Percentiles rank a stretch among this genome's conserved stretches.
phyloP scores from a whole-genome alignment of 2,797 vertebrate species.

The Gallirallus australis region DNA sequence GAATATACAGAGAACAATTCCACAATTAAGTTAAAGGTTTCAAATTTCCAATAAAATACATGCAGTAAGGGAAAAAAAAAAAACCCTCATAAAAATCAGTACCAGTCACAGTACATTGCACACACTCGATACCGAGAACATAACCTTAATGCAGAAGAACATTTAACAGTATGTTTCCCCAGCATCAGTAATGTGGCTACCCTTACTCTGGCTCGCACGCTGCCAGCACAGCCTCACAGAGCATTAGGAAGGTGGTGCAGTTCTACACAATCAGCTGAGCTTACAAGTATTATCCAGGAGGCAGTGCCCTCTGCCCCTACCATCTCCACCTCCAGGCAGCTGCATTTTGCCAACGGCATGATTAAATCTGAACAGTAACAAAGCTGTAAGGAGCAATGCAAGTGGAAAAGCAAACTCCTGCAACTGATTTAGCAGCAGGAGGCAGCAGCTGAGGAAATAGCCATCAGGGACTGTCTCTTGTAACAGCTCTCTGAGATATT shows the following conservation, averaged over 20 bases:
- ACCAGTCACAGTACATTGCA: background rate
- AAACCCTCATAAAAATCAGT: background rate
- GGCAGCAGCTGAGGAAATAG: background rate
- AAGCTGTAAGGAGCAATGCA: background rate
- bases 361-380: background rate
- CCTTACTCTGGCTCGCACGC: rapidly evolving
- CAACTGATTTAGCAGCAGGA: background rate
- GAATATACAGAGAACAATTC: background rate
- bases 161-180: rapidly evolving
- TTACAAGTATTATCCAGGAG: background rate
- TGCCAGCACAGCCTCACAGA: rapidly evolving
- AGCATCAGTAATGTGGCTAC: background rate
- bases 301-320: background rate
- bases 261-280: background rate
- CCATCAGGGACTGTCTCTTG: background rate
- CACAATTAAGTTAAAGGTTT: background rate
- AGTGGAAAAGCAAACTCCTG: background rate
- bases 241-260: rapidly evolving
- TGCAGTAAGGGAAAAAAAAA: background rate
- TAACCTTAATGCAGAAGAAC: background rate
- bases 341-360: background rate
- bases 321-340: background rate
- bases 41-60: background rate
- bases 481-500: background rate
- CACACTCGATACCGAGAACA: background rate